phyloP scores from a whole-genome alignment of 2,797 vertebrate species.

The Clarias fuscus region DNA sequence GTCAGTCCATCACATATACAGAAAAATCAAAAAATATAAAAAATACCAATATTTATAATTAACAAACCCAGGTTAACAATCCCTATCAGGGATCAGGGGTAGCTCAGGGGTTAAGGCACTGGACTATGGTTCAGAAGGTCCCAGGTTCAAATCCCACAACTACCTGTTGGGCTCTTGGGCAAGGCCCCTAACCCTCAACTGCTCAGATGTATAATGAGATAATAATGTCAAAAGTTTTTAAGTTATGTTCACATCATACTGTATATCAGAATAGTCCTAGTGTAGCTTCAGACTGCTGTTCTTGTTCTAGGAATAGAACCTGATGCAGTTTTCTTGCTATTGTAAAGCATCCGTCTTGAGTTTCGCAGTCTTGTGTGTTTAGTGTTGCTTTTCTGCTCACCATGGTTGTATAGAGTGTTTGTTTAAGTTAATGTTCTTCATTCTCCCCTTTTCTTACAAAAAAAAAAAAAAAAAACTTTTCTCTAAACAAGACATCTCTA shows the following conservation, averaged over 20 bases:
- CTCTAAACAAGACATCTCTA: neutral
- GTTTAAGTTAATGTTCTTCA: neutral
- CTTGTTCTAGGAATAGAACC: neutral
- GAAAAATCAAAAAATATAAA: no score
- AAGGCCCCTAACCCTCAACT: no score
- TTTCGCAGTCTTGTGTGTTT: neutral
- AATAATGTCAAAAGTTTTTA: no score
- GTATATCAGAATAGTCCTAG: neutral
- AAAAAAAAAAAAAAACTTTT: no score
- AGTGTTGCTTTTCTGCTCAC: neutral
- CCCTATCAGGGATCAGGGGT: no score
- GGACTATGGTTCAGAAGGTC: no score
- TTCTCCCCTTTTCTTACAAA: neutral
- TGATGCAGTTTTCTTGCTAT: neutral
- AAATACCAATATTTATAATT: neutral
- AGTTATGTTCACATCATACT: neutral
- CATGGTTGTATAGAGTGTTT: neutral
- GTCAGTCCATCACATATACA: constrained; percentile 51
- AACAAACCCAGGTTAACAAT: neutral
- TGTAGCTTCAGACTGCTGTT: neutral
- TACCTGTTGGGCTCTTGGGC: no score
- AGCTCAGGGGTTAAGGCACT: no score
- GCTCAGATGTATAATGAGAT: no score
- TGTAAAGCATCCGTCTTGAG: neutral
- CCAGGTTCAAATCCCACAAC: no score